Base-by-base conservation (phyloP, 2,888 invertebrate genomes). In the Aspidapion aeneum region DNA sequence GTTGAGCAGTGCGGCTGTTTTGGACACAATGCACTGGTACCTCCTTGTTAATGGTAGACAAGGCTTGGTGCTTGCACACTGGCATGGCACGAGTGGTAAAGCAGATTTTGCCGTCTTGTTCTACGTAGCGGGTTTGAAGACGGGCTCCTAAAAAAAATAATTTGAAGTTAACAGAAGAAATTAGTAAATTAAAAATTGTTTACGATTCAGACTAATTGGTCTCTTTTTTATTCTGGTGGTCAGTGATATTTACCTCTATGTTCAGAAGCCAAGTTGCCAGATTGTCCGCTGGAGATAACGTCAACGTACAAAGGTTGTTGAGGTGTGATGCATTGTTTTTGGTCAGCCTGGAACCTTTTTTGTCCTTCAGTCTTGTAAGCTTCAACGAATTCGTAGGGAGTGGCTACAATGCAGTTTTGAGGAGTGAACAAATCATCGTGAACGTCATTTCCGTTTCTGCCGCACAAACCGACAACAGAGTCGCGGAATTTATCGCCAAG, bases 391-490 rank as follows among this genome's bases (percentile, higher is more conserved):
- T 82, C 77, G 50, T 83, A 78, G 0, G 84, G 77, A 19, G 82
- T 78, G 68, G 82, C 81, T 1, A 87, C 77, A 21, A 86, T 71
- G 70, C 84, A 82, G 61, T 85, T 85, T 62, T 80, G 72, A 0
- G 90, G 88, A 1, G 84, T 82, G 16, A 80, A 75, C 73, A 85
- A 86, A 70, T 90, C 90, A 63, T 86, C 83, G 55, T 78, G 75
- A n/a, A 78, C 69, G 54, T 88, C 84, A 12, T 85, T 84, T 67
- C 83, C 85, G 82, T 84, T 86, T 69, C 82, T 82, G 9, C 90
- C 90, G 72, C 90, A 90, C 51, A 90, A 81, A 65, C 90, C 90
- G 63, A 84, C 81, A 21, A 86, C 79, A 55, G 82, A 79, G 66
- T 83, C 83, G 48, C 86, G 83, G 77, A 85, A 84, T 48, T 81